Evolutionary conservation across 92 coral and sea anemone genomes (phyloP), one percentile per base, ranked within the genome.

Genomic region (Porites lobata): DNA sequence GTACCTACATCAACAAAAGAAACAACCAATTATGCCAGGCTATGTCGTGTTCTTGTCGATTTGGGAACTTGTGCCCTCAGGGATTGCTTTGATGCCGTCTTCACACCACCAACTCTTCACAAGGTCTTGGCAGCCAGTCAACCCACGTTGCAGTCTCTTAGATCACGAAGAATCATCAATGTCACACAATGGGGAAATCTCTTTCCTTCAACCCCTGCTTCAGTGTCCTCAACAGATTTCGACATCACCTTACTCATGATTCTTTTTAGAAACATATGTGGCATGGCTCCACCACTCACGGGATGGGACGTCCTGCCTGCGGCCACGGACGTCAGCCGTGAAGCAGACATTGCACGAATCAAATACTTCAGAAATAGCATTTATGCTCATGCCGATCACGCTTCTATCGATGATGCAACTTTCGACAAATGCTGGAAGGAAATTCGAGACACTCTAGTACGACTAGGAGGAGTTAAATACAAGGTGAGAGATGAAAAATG

Each of bases 291-390:
- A 21, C 92, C 88, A 50, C 15, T 84, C 10, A 77, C 92, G 0
- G 92, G 92, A 59, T 89, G 92, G 92, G 88, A 89, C 38, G 50
- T 51, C 24, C 84, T 83, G 13, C 85, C 92, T 53, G 50, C 80
- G 18, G 70, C 77, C 13, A 54, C 85, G n/a, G 92, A 89, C 62
- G 9, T 22, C 43, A 89, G 79, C 57, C 59, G 9, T 22, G 92
- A 75, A 50, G 92, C 88, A 10, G 92, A 89, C 51, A 81, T 89
- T 29, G 84, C 84, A 2, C 92, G 88, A 22, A 72, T 89, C 14
- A 89, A 89, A 53, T 83, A 52, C 63, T 89, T 64, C 65, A 83
- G 92, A 11, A 89, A 89, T 19, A 26, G 32, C 22, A 69, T 89
- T 17, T 76, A 82, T 17, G 92, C 77, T 47, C 92, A 83, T 47